These are phyloP conservation scores for Triplophysa tibetana DNA, from an alignment of 2,113 vertebrate species.

Conservation along the genomic window DNA sequence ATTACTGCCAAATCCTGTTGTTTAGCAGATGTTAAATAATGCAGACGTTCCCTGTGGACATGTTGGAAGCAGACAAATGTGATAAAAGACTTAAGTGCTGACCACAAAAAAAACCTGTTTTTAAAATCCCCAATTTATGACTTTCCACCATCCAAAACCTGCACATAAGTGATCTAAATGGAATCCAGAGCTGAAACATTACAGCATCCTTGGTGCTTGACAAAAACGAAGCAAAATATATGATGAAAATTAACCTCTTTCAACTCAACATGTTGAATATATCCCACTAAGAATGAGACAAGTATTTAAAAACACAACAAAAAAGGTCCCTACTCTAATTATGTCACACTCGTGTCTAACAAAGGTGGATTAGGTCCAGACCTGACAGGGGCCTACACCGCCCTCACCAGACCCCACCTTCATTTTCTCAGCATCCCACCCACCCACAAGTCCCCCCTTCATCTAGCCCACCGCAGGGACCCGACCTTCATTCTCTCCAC, in stretches of 20 bases:
- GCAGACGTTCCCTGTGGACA: conserved; percentile 16
- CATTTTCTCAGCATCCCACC: conserved; percentile 50
- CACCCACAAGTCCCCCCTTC: conserved; percentile 56
- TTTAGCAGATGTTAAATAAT: conserved; percentile 37
- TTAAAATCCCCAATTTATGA: conserved; percentile 16
- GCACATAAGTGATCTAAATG: background rate
- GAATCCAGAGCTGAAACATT: background rate
- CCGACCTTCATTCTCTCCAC: conserved; percentile 76
- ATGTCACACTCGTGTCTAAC: conserved; percentile 8
- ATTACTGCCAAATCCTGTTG: conserved; percentile 27
- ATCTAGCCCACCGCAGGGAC: conserved; percentile 48
- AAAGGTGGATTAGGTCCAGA: conserved; percentile 36
- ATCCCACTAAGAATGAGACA: background rate
- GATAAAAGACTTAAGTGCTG: conserved; percentile 24
- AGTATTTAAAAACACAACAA: conserved; percentile 15
- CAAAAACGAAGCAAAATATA: background rate
- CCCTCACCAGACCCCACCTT: conserved; percentile 33
- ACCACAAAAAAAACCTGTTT: background rate
- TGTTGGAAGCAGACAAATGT: conserved; percentile 27
- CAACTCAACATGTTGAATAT: background rate
- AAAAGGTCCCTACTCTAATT: conserved; percentile 21
- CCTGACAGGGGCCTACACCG: conserved; percentile 26
- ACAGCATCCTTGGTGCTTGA: background rate
- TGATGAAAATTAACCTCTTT: background rate
- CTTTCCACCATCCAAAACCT: conserved; percentile 4